Evolutionary conservation across 1,140 invertebrate genomes (phyloP), one percentile per base, ranked within the genome.

Genomic region (Papilio helenus): DNA sequence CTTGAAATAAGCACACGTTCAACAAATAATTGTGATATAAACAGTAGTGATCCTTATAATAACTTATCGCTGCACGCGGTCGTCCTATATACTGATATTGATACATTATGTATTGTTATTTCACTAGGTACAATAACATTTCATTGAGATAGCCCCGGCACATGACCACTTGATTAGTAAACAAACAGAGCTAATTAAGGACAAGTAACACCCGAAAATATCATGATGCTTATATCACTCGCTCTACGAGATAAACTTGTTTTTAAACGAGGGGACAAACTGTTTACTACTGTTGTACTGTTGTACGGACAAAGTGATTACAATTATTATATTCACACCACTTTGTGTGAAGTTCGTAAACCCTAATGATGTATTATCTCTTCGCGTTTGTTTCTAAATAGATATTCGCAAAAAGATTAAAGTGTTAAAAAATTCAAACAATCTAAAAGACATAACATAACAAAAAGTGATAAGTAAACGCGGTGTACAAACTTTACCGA

Each of bases 21-120:
- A 77, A 72, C 61, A 68, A 77, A 68, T 34, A 55, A 39, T 78
- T 72, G 44, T 14, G 16, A 44, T 23, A 71, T 81, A 55, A 76
- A 76, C 46, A 76, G 55, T 76, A 55, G 23, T 29, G 73, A 76
- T 68, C 71, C 46, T 68, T 80, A 77, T 79, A 49, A 72, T 58
- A 72, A 29, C 72, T 83, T 83, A 83, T 83, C 81, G 44, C n/a
- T 23, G 81, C 81, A 83, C 79, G 81, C 79, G 81, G 20, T 61
- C 39, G 76, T 61, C 55, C 51, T 77, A 65, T 77, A 77, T 65
- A 49, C 18, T 12, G 2, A 18, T 65, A 49, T 8, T 12, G 2
- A 18, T 73, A 42, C 20, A 42, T 77, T 20, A 18, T 77, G 26
- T 42, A 79, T 55, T 68, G 79, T 4, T 79, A 42, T 68, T 71